phyloP scores from a whole-genome alignment of 2,797 vertebrate genomes.

The Champsocephalus esox region DNA sequence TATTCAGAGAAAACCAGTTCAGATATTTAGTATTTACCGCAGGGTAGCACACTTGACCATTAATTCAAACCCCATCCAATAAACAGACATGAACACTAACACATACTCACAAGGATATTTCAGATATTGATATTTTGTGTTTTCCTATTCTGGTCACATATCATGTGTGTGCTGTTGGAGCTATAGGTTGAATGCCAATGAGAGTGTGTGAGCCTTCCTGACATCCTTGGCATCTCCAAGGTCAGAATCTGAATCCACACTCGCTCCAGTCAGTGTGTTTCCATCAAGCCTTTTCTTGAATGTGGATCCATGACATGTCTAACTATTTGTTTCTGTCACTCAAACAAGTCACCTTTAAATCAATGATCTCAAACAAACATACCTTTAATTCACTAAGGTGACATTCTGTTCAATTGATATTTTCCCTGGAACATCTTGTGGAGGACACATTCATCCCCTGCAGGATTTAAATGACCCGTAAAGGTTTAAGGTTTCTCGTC shows the following conservation, averaged over 20 bases:
- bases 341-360: conserved; percentile 53
- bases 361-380: conserved; percentile 28
- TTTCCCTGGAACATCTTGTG: neutral
- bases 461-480: conserved; percentile 13
- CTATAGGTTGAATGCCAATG: conserved; percentile 76
- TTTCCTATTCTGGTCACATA: conserved; percentile 79
- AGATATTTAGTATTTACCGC: conserved; percentile 54
- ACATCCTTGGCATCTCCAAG: conserved; percentile 77
- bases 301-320: conserved; percentile 47
- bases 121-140: conserved; percentile 74
- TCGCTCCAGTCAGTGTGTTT: conserved; percentile 48
- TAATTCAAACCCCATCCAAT: conserved; percentile 58
- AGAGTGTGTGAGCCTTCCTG: conserved; percentile 64
- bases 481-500: neutral
- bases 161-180: conserved; percentile 66
- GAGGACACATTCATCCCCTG: neutral
- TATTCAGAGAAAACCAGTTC: conserved; percentile 33
- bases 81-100: conserved; percentile 46
- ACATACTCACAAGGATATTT: conserved; percentile 55
- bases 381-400: conserved; percentile 35
- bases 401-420: conserved; percentile 22
- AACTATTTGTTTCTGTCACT: conserved; percentile 67
- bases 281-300: conserved; percentile 51
- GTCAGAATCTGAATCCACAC: conserved; percentile 74
- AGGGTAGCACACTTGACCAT: conserved; percentile 34